These are phyloP conservation scores for Druon quercuslanigerum DNA, from an alignment of 1,140 invertebrate species.

Conservation along the genomic window DNA sequence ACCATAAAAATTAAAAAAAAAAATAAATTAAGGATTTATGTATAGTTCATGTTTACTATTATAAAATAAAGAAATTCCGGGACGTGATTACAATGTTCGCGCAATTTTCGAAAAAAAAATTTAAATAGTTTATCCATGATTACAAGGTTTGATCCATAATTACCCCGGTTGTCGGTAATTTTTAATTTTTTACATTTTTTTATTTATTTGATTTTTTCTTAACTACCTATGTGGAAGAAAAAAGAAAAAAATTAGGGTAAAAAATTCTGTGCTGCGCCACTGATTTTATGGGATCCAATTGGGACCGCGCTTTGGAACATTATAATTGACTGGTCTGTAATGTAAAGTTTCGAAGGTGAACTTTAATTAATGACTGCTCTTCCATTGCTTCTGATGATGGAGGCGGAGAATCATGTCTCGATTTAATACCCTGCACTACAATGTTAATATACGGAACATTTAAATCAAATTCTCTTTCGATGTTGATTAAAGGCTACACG, in stretches of 20 bases:
- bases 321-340: conserved; percentile 33
- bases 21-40: too few relatives aligned
- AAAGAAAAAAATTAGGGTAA: background rate
- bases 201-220: too few relatives aligned
- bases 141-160: too few relatives aligned
- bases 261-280: background rate
- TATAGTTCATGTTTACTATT: too few relatives aligned
- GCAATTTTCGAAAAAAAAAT: too few relatives aligned
- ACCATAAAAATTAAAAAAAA: too few relatives aligned
- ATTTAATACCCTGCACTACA: conserved; percentile 6
- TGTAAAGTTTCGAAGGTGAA: conserved; percentile 39
- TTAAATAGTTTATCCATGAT: too few relatives aligned
- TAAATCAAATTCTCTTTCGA: conserved; percentile 27
- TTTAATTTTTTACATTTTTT: too few relatives aligned
- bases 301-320: background rate
- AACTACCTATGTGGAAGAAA: too few relatives aligned
- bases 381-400: conserved; percentile 43
- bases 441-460: background rate
- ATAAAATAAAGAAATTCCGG: too few relatives aligned
- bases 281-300: background rate
- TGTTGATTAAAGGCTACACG: conserved; percentile 30
- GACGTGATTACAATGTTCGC: too few relatives aligned
- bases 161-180: too few relatives aligned
- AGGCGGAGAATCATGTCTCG: conserved; percentile 34
- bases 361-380: conserved; percentile 31